Base-by-base conservation (phyloP, 2,113 vertebrate genomes). In the Pachycephala philippinensis region DNA sequence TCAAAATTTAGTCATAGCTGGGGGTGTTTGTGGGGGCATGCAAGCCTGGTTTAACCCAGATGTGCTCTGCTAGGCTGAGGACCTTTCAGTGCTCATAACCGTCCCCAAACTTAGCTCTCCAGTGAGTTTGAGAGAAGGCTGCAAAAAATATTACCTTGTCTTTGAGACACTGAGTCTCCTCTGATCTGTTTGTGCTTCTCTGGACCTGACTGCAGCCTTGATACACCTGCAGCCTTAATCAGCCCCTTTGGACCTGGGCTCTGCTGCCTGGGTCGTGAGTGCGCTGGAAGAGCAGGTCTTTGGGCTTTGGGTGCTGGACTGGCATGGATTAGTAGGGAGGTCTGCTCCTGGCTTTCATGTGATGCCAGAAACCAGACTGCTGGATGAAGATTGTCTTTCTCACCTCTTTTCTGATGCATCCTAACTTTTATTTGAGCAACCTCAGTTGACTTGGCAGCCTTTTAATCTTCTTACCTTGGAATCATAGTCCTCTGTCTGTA, bases 261-360 rank as follows among this genome's bases (percentile, higher is more conserved):
- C 37, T 70, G 19, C 54, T 57, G 56, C 24, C 39, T 0, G 2
- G 49, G 50, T 54, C 0, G 0, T 4, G 3, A 40, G 31, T 15
- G 42, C 39, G 30, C 33, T 76, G 37, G 10, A 33, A 31, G 24
- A 54, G 27, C 33, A 54, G 30, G 52, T 47, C 61, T 76, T 68
- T 33, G 16, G 39, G 17, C 24, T 77, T 39, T 5, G 16, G 23
- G 13, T 75, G 63, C 80, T 64, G 49, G 33, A 21, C 59, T 16
- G 13, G 28, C 8, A 1, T 37, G 77, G 39, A n/a, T 28, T 15
- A 61, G 23, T 35, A 76, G n/a, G 18, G 30, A 85, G 14, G 4
- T 75, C 49, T 40, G 53, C 64, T 80, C 47, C 60, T 61, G 82
- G 27, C 40, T 85, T 68, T 77, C 42, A 15, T 8, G 4, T 7